A percentile compares a stretch with the other conserved stretches of the same genome.
Conservation (phyloP, 2,888 invertebrate genomes). For the Hedychridium roseum region DNA sequence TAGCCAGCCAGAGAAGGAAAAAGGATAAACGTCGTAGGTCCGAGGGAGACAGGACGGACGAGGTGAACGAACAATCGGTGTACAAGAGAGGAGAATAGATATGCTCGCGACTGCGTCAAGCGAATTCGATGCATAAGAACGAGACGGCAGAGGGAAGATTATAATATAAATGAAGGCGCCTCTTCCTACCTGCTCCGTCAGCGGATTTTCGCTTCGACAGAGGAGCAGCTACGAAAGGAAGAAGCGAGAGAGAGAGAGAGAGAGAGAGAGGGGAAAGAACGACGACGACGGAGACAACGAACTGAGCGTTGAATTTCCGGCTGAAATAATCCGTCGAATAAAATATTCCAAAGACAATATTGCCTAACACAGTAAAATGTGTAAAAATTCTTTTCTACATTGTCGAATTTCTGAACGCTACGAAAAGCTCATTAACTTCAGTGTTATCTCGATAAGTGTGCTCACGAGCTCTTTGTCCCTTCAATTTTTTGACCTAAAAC, state of each 20-base stretch:
- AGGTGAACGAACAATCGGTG: slow-evolving; percentile 1
- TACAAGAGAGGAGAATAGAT: too few species aligned
- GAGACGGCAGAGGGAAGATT: slow-evolving; percentile 43
- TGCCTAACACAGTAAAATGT: too few species aligned
- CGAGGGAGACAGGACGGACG: not conserved
- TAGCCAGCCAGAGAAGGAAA: slow-evolving; percentile 2
- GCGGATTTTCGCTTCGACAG: slow-evolving; percentile 22
- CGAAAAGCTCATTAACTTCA: too few species aligned
- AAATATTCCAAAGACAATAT: too few species aligned
- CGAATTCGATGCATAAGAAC: slow-evolving; percentile 49
- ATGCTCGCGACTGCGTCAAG: slow-evolving; percentile 15
- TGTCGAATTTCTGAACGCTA: too few species aligned
- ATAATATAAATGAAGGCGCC: slow-evolving; percentile 52
- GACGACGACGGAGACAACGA: too few species aligned
- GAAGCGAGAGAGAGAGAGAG: not conserved
- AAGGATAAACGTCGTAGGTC: not conserved
- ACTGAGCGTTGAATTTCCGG: too few species aligned
- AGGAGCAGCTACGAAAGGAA: slow-evolving; percentile 1
- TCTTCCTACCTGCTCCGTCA: slow-evolving; percentile 34
- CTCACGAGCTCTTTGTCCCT: too few species aligned
- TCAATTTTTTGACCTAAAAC: too few species aligned
- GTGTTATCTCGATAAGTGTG: too few species aligned
- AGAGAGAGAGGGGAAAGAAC: not conserved
- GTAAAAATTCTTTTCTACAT: too few species aligned
- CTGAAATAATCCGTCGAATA: too few species aligned